Conservation (phyloP, 2,797 vertebrate genomes). For the Sylvia borin region DNA sequence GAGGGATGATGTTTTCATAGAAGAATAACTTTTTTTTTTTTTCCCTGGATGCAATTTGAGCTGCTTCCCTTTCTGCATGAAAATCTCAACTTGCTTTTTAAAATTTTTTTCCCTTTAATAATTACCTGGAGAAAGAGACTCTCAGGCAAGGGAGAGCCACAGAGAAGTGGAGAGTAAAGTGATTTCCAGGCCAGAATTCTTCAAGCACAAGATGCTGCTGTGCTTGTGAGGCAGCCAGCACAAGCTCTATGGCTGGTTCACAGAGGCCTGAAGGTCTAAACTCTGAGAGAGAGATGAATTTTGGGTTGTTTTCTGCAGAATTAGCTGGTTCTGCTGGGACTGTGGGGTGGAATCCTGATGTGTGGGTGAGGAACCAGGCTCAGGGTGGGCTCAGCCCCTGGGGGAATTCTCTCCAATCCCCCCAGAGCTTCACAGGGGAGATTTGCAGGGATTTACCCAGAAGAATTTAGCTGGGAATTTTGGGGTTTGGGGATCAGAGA, state of each 20-base stretch:
- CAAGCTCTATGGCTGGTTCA: neutral
- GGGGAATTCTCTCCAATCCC: neutral
- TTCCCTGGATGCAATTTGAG: conserved; percentile 7
- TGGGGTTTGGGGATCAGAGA: neutral
- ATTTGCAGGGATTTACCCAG: neutral
- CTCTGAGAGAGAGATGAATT: neutral
- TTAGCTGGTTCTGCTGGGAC: neutral
- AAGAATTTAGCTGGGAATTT: neutral
- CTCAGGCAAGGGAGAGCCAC: neutral
- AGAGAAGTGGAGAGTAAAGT: neutral
- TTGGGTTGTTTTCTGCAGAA: neutral
- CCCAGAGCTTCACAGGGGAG: neutral
- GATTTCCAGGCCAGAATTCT: neutral
- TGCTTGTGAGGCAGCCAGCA: neutral
- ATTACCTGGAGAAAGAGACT: neutral
- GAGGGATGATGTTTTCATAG: conserved; percentile 45
- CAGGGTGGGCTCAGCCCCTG: neutral
- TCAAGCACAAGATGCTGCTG: neutral
- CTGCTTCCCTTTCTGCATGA: conserved; percentile 30
- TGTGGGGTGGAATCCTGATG: neutral
- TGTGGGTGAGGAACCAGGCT: neutral
- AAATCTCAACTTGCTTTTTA: neutral
- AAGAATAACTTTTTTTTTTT: neutral
- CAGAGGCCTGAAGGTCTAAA: neutral
- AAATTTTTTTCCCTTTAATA: neutral